A percentile compares a stretch with the other conserved stretches of the same genome.
Evolutionary conservation across 2,797 vertebrate species (phyloP).

Genomic region (Clarias pachynema): DNA sequence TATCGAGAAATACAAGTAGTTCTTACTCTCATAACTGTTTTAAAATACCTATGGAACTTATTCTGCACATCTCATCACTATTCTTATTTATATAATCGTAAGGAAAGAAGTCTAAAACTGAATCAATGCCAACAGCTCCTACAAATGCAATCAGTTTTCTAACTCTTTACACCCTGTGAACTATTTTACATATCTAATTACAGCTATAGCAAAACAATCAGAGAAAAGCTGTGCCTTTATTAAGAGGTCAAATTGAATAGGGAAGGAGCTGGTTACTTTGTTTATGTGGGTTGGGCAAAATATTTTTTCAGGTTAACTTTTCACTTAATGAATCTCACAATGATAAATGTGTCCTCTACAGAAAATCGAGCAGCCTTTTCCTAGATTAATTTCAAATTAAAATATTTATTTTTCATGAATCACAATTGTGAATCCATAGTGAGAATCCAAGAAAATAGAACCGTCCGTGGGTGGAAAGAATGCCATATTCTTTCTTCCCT

Average conservation of each 20-base stretch:
- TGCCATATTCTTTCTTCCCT: neutral
- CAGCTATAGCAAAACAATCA: neutral
- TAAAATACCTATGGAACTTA: too few relatives aligned
- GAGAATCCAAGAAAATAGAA: neutral
- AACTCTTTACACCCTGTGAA: neutral
- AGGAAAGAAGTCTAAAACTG: neutral
- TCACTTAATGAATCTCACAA: neutral
- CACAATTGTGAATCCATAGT: neutral
- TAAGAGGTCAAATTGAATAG: neutral
- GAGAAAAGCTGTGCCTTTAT: neutral
- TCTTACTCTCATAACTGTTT: too few relatives aligned
- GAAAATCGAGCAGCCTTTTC: neutral
- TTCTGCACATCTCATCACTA: neutral
- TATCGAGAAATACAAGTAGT: too few relatives aligned
- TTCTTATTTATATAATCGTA: neutral
- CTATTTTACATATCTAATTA: neutral
- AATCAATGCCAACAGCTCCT: neutral
- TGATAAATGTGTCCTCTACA: neutral
- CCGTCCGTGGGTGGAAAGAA: neutral
- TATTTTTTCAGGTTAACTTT: neutral
- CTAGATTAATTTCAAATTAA: neutral
- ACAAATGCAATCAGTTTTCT: neutral
- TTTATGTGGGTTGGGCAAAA: neutral
- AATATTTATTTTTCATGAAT: constrained; percentile 1
- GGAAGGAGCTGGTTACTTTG: neutral